Evolutionary conservation across 2,888 invertebrate genomes (phyloP), one percentile per base, ranked within the genome.

Genomic region (Xanthostigma xanthostigma): DNA sequence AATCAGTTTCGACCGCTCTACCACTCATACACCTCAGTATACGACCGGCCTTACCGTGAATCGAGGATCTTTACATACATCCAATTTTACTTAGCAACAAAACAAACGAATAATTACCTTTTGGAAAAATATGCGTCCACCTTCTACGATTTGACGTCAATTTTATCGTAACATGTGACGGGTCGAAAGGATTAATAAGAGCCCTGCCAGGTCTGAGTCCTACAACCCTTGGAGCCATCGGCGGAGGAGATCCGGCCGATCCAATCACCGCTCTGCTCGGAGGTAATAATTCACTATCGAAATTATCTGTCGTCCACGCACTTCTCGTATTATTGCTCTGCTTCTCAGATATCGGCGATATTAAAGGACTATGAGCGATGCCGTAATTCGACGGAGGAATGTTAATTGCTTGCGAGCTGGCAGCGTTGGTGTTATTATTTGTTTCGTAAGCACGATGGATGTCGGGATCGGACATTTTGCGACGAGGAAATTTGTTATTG

Each of bases 111-210:
- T 41, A 50, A 44, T 48, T 57, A 80, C 84, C 84, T 73, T 90
- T 89, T 2, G 97, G 97, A 66, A 98, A 98, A 59, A 96, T 96
- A 66, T 98, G 97, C 1, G 95, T 95, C 98, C 98, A 98, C 49
- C 97, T 76, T 36, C 96, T 72, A 44, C 96, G 74, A 65, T 95
- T 95, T 46, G 95, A 94, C 0, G 95, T 96, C 43, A 94, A 70
- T 66, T 95, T 95, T 55, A 95, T 93, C 36, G 93, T 92, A 48
- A 97, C 93, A 63, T 95, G 91, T 0, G 95, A 94, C 0, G 97
- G 97, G 65, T 95, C 95, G 64, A 98, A 98, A 0, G 98, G 98
- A 69, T 98, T 97, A 59, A 98, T 94, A 41, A 93, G 73, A 1
- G 93, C 89, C 51, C 88, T 72, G 0, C 88, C 86, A 1, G 88